Evolutionary conservation across 2,797 vertebrate species (phyloP).

Genomic region (Poeciliopsis infans): DNA sequence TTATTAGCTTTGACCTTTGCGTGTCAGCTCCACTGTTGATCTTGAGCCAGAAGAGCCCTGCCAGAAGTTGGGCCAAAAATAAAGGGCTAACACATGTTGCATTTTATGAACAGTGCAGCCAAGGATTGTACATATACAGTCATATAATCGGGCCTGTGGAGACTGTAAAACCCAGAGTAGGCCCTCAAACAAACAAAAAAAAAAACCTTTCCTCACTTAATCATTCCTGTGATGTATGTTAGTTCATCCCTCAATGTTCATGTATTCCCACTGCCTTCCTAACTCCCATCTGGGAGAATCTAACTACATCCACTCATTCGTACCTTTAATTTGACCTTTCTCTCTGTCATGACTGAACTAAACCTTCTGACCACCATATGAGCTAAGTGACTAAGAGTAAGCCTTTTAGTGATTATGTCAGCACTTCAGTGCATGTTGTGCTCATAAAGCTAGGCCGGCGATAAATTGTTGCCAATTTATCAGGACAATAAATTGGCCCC

Average conservation of each 20-base stretch:
- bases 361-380: not conserved
- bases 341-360: slow-evolving; percentile 3
- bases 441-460: too few species aligned
- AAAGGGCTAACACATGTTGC: slow-evolving; percentile 75
- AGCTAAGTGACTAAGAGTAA: too few species aligned
- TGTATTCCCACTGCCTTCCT: slow-evolving; percentile 33
- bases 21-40: slow-evolving; percentile 47
- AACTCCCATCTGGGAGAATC: slow-evolving; percentile 25
- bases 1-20: slow-evolving; percentile 75
- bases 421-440: too few species aligned
- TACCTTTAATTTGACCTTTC: slow-evolving; percentile 33
- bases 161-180: slow-evolving; percentile 54
- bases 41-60: slow-evolving; percentile 55
- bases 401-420: too few species aligned
- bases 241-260: slow-evolving; percentile 14
- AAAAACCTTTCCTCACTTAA: slow-evolving; percentile 47
- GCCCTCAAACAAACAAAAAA: slow-evolving; percentile 26
- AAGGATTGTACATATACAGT: slow-evolving; percentile 37
- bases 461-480: too few species aligned
- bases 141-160: slow-evolving; percentile 51
- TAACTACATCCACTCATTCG: slow-evolving; percentile 26
- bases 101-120: slow-evolving; percentile 63
- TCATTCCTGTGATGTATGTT: slow-evolving; percentile 20
- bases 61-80: slow-evolving; percentile 70
- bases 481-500: too few species aligned